A percentile compares a stretch with the other conserved stretches of the same genome.
Evolutionary conservation across 2,797 vertebrate genomes (phyloP).

Genomic region (Lacerta bilineata): DNA sequence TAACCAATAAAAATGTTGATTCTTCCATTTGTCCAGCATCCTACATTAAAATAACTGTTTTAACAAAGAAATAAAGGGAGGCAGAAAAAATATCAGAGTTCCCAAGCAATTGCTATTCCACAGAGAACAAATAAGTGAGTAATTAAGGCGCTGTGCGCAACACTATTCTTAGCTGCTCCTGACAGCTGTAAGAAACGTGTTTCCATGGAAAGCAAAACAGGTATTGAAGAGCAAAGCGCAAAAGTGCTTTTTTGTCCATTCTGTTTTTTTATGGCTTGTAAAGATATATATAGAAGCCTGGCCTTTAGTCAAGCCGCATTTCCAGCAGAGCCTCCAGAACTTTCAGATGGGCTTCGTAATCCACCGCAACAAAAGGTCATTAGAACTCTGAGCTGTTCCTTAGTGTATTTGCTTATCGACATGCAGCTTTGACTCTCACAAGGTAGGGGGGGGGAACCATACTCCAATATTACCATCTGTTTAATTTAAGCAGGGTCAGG

Average conservation of each 20-base stretch:
- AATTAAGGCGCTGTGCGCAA: slow-evolving; percentile 14
- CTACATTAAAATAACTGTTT: background rate
- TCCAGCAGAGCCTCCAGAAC: background rate
- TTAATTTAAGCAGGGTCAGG: background rate
- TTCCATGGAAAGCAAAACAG: slow-evolving; percentile 23
- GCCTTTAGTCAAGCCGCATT: background rate
- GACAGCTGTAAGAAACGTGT: background rate
- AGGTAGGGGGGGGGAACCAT: background rate
- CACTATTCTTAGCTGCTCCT: slow-evolving; percentile 24
- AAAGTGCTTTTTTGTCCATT: background rate
- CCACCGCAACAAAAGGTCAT: background rate
- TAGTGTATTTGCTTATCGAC: background rate
- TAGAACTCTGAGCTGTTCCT: background rate
- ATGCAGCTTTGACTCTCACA: background rate
- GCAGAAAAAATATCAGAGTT: background rate
- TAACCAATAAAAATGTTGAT: background rate
- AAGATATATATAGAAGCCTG: background rate
- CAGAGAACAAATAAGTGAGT: background rate
- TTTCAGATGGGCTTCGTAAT: background rate
- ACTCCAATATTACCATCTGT: background rate
- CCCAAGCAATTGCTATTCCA: background rate
- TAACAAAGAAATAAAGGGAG: background rate
- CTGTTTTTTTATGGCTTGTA: background rate
- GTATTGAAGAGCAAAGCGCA: slow-evolving; percentile 7
- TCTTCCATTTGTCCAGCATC: background rate